A percentile compares a stretch with the other conserved stretches of the same genome.
These are phyloP conservation scores for Sorex fumeus DNA, from an alignment of 2,113 vertebrate species.

Conservation along the genomic window DNA sequence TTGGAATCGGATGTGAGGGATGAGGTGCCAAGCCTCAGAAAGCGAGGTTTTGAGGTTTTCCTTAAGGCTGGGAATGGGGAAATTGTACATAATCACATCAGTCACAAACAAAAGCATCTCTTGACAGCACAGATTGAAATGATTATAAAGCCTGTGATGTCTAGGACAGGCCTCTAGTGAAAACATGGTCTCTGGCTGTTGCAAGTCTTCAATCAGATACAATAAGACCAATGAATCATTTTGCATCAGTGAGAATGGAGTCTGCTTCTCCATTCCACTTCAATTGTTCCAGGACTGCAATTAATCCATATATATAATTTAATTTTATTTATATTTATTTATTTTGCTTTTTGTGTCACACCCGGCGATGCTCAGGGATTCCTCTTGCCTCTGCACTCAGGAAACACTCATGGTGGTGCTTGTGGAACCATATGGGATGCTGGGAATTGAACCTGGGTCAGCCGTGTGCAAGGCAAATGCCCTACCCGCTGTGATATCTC, in stretches of 20 bases:
- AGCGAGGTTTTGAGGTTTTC: not conserved
- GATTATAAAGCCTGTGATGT: constrained; percentile 26
- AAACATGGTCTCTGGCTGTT: constrained; percentile 36
- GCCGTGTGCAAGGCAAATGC: no score
- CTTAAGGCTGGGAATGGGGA: not conserved
- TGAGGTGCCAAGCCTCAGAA: constrained; percentile 21
- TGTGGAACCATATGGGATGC: no score
- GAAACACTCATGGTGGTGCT: no score
- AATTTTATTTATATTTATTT: no score
- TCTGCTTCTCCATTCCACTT: not conserved
- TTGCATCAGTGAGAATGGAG: not conserved
- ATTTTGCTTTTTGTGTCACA: no score
- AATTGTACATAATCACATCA: not conserved
- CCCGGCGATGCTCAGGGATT: no score
- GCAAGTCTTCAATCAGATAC: constrained; percentile 32
- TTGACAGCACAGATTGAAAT: not conserved
- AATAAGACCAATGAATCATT: constrained; percentile 41
- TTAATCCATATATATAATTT: no score
- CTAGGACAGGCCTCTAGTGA: not conserved
- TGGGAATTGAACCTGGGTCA: no score
- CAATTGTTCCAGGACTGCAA: constrained; percentile 47
- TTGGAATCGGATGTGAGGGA: constrained; percentile 10
- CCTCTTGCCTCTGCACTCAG: no score
- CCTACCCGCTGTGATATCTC: no score
- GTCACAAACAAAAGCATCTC: constrained; percentile 29